phyloP scores from a whole-genome alignment of 2,797 vertebrate species.

The Hydrophis major region DNA sequence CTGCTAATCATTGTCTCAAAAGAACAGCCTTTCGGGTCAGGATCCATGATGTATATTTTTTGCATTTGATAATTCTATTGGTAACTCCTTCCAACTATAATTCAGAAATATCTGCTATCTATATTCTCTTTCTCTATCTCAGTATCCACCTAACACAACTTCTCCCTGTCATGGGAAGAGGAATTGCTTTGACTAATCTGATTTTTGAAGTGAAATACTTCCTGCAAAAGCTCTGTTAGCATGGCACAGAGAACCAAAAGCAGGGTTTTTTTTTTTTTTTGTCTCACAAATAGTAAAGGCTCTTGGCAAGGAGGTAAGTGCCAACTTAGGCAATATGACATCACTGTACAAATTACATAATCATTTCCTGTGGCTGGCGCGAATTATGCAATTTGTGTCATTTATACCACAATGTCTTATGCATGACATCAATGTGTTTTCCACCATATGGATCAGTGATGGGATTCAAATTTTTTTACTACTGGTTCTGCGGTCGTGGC shows the following conservation, averaged over 20 bases:
- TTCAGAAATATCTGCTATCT: background rate
- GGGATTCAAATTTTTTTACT: no score
- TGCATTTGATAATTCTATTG: background rate
- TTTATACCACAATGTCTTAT: background rate
- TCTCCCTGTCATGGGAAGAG: background rate
- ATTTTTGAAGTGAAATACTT: background rate
- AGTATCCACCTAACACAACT: background rate
- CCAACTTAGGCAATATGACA: background rate
- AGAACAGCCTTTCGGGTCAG: background rate
- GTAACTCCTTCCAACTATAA: background rate
- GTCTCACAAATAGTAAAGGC: background rate
- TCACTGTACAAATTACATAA: background rate
- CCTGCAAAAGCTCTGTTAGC: background rate
- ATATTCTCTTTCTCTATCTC: background rate
- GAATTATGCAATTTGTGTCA: background rate
- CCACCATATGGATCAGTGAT: background rate
- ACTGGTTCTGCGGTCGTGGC: no score
- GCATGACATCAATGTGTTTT: background rate
- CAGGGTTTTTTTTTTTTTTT: background rate
- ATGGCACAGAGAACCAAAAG: background rate
- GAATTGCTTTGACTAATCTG: background rate
- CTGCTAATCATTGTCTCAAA: background rate
- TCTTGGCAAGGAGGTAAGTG: background rate
- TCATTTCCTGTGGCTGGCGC: background rate
- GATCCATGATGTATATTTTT: background rate